Conservation (phyloP, 2,797 vertebrate genomes). For the Crypturellus tataupa region DNA sequence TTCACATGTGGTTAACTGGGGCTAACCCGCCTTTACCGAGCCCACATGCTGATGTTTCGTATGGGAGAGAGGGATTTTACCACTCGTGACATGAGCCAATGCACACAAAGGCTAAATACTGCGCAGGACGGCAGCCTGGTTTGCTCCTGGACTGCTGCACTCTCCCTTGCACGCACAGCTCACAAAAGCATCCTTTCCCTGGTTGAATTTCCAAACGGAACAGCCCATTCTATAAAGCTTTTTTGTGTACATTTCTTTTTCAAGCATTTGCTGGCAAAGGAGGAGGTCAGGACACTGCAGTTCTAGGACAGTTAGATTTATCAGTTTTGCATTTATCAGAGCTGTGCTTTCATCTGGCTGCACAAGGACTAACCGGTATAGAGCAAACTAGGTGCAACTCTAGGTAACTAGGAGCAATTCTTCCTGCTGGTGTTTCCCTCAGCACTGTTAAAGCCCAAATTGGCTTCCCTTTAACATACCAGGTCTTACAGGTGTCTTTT, state of each 20-base stretch:
- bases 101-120: fast-evolving
- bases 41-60: fast-evolving
- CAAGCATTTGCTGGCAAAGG: neutral
- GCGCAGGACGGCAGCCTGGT: too few species aligned
- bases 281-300: fast-evolving
- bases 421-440: neutral
- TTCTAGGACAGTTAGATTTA: fast-evolving
- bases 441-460: fast-evolving
- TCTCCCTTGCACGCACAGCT: fast-evolving
- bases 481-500: too few species aligned
- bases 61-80: too few species aligned
- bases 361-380: neutral
- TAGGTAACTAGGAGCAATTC: neutral
- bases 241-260: neutral
- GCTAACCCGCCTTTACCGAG: fast-evolving
- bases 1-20: fast-evolving
- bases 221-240: fast-evolving
- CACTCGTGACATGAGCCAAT: neutral
- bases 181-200: fast-evolving
- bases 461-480: too few species aligned
- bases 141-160: too few species aligned
- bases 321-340: neutral
- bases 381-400: fast-evolving
- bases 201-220: fast-evolving
- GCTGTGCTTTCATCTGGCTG: fast-evolving